Evolutionary conservation across 1,140 invertebrate genomes (phyloP), one percentile per base, ranked within the genome.

Genomic region (Spodoptera litura): DNA sequence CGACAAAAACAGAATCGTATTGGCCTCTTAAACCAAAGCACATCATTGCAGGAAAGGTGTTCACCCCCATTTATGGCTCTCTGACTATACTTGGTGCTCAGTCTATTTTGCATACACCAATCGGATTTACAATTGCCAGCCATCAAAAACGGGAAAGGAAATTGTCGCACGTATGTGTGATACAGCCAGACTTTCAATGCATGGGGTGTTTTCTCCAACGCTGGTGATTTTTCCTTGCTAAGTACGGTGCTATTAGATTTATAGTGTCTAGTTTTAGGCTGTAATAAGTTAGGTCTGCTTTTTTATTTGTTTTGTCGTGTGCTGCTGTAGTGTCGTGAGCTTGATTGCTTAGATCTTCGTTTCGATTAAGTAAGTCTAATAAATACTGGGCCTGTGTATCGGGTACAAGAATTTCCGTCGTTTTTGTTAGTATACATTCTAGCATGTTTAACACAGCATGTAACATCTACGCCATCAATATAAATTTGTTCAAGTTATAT

Each of bases 131-230:
- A 86, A 86, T 85, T 86, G 83, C 58, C 78, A 44, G 66, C 74
- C 79, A 81, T 88, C 86, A 87, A 88, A 85, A 85, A 85, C 56
- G 80, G 83, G 73, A 58, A 82, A 80, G 80, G 83, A 88, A 88
- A 89, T 89, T 83, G 86, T 88, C 83, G 84, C 88, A 88, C 85
- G 87, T 83, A 84, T 81, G 75, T 35, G 73, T 78, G 78, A 78
- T 74, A 70, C 66, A 49, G 3, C 76, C 59, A 73, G 78, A 71
- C 81, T 81, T 84, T 78, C 72, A 77, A 80, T 58, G 61, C 59
- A 49, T 73, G 70, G 71, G 76, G 61, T 59, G 61, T 77, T 79
- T 78, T 61, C 53, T 53, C 31, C 35, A 15, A n/a, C 27, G 59
- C 11, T 73, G 70, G 53, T 15, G 68, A 71, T 71, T 71, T 71